phyloP scores from a whole-genome alignment of 1,140 invertebrate species.

The Pseudobourletiella spinata region DNA sequence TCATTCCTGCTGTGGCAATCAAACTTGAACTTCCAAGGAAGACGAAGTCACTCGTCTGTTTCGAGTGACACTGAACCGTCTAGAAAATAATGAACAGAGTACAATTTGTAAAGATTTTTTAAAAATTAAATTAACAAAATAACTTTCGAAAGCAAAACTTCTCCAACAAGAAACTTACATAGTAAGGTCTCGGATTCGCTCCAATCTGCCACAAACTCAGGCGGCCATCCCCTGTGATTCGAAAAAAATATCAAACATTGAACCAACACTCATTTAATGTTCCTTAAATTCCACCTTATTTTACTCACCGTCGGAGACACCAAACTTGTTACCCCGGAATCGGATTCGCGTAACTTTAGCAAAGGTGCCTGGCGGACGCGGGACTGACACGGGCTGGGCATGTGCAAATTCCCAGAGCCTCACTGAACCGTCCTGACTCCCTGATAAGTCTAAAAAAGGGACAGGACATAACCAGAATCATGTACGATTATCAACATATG shows the following conservation, averaged over 20 bases:
- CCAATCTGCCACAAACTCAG: constrained; percentile 84
- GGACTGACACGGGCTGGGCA: constrained; percentile 74
- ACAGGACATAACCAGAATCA: background rate
- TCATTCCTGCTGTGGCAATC: constrained; percentile 93
- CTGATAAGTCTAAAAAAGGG: constrained; percentile 69
- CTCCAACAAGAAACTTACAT: too few species aligned
- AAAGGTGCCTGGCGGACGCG: constrained; percentile 77
- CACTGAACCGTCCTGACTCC: constrained; percentile 94
- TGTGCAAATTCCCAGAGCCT: constrained; percentile 98
- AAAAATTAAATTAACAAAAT: background rate
- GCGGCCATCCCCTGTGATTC: constrained; percentile 59
- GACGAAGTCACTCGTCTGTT: constrained; percentile 93
- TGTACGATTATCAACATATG: too few species aligned
- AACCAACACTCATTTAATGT: too few species aligned
- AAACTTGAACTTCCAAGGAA: constrained; percentile 96
- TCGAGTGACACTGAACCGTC: constrained; percentile 94
- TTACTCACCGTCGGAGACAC: constrained; percentile 70
- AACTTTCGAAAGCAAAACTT: too few species aligned
- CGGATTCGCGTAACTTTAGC: constrained; percentile 93
- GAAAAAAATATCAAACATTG: background rate
- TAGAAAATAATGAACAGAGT: constrained; percentile 47
- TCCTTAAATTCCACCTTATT: too few species aligned
- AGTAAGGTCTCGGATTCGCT: constrained; percentile 77
- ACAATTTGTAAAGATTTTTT: background rate
- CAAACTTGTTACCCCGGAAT: constrained; percentile 98